A percentile compares a stretch with the other conserved stretches of the same genome.
Conservation (phyloP, 2,113 vertebrate species). For the Nycticorax nycticorax region DNA sequence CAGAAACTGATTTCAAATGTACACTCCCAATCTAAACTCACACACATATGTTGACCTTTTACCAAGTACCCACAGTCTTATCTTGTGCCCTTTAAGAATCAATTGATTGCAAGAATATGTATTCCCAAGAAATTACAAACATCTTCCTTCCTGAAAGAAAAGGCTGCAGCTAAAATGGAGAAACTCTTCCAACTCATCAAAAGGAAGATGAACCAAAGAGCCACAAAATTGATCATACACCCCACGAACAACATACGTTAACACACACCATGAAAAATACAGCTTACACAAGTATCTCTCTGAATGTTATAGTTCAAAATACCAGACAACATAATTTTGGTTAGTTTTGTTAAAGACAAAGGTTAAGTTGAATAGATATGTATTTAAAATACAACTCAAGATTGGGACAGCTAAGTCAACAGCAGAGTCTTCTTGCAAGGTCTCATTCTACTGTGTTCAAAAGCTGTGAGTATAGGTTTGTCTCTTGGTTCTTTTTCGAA, state of each 20-base stretch:
- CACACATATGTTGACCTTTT: background rate
- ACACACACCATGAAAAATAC: background rate
- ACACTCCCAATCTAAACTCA: background rate
- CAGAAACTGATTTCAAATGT: background rate
- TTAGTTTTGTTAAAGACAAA: background rate
- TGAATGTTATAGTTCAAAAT: background rate
- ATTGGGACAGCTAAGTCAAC: background rate
- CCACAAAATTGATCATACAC: background rate
- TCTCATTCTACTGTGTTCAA: background rate
- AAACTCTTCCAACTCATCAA: background rate
- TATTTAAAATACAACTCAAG: background rate
- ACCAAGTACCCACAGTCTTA: background rate
- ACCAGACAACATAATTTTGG: background rate
- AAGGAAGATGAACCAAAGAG: background rate
- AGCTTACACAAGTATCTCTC: background rate
- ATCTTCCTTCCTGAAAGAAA: background rate
- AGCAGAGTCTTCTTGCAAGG: background rate
- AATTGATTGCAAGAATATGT: background rate
- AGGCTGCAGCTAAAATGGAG: background rate
- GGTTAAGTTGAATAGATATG: background rate
- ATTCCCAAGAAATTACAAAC: background rate
- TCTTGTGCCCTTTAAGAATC: background rate
- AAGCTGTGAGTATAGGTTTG: background rate
- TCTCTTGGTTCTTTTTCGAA: background rate
- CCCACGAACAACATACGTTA: background rate